Base-by-base conservation (phyloP, 2,888 invertebrate species). In the Trissolcus brochymenae region DNA sequence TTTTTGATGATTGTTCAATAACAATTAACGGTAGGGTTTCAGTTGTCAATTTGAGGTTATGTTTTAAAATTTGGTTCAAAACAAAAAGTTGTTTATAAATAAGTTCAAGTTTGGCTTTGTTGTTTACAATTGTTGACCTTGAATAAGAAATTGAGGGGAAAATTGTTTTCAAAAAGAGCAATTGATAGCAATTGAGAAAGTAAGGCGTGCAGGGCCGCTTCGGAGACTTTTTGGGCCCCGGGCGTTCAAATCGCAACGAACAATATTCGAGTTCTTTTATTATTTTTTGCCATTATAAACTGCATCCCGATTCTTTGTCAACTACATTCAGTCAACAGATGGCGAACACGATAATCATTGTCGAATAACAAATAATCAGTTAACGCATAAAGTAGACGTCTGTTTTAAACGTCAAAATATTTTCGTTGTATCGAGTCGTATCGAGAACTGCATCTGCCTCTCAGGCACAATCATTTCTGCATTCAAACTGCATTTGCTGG, bases 301-400 rank as follows among this genome's bases (percentile, higher is more conserved):
- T 51, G 51, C 51, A 51, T 51, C 11, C 51, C 21, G 6, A 46
- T 46, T 46, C 46, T n/a, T n/a, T 46, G 14, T 21, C 16, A 4
- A 19, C 14, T 51, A 21, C 51, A 51, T 7, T 51, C 19, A 21
- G 17, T 21, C 19, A 51, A 16, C 51, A 51, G 17, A 51, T 51
- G 51, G 51, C 51, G 51, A 51, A 17, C 17, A 51, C 11, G 17
- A 51, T 51, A 17, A 51, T 51, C 51, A 51, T 51, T 51, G 51
- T 51, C 16, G 14, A 35, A 35, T 11, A 46, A 46, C 46, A 46
- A 46, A 46, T 46, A 46, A 46, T 51, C 51, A 51, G 9, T 19
- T 51, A 51, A 19, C 19, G 35, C 35, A 51, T 51, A 51, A 17
- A 51, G 19, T 17, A 51, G 49, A 49, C 13, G 43, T 43, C 16